phyloP scores from a whole-genome alignment of 1,140 invertebrate genomes.

The Dysdera silvatica region DNA sequence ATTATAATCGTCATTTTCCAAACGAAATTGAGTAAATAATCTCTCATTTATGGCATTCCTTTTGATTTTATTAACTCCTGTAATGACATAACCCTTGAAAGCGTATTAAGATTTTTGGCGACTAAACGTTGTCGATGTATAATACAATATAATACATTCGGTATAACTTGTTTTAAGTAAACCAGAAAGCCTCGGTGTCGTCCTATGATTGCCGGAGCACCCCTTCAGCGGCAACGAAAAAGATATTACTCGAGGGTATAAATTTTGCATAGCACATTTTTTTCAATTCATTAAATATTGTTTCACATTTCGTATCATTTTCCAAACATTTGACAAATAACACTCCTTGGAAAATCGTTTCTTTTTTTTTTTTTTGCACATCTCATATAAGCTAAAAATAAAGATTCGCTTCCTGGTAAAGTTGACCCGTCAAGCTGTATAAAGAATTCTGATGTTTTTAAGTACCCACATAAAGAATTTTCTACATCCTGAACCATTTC shows the following conservation, averaged over 20 bases:
- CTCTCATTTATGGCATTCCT: background rate
- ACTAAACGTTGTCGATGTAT: slow-evolving; percentile 29
- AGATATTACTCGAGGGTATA: slow-evolving; percentile 38
- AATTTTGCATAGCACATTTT: slow-evolving; percentile 36
- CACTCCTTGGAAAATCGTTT: no score
- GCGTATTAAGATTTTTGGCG: slow-evolving; percentile 16
- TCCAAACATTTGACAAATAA: slow-evolving; percentile 7
- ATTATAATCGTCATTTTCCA: slow-evolving; percentile 3
- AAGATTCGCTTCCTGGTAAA: slow-evolving; percentile 26
- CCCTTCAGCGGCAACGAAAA: slow-evolving; percentile 38
- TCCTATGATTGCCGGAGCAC: slow-evolving; percentile 37
- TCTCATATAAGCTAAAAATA: slow-evolving; percentile 25
- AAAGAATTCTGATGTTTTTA: slow-evolving; percentile 26
- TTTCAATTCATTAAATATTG: slow-evolving; percentile 25
- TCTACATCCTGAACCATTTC: slow-evolving; percentile 20
- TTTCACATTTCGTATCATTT: background rate
- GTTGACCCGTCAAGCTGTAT: slow-evolving; percentile 31
- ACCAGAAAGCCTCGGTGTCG: slow-evolving; percentile 35
- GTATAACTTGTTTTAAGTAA: slow-evolving; percentile 36
- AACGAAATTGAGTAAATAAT: slow-evolving; percentile 4
- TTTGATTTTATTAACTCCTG: background rate
- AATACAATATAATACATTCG: slow-evolving; percentile 24
- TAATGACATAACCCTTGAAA: background rate
- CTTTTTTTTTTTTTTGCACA: slow-evolving; percentile 10
- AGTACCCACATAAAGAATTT: slow-evolving; percentile 7